These are phyloP conservation scores for Phorcus lineatus DNA, from an alignment of 2,888 invertebrate species.

Conservation along the genomic window DNA sequence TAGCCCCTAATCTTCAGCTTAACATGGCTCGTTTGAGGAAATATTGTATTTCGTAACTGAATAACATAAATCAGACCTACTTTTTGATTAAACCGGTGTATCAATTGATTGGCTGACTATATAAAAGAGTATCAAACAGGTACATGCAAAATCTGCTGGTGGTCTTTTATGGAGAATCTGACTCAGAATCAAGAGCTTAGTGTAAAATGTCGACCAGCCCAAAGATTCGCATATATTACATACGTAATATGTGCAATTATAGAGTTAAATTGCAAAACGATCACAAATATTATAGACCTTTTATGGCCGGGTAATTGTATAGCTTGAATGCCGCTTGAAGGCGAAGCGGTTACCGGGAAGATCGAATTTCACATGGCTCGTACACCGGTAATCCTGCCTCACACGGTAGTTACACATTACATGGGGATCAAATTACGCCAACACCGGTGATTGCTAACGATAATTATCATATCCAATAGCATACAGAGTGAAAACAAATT, in stretches of 20 bases:
- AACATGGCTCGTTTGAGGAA: no score
- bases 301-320: not conserved
- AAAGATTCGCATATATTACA: not conserved
- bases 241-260: not conserved
- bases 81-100: constrained; percentile 3
- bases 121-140: not conserved
- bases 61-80: not conserved
- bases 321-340: not conserved
- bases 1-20: no score
- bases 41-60: not conserved
- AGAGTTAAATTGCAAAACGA: not conserved
- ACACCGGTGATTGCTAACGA: not conserved
- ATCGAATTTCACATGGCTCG: not conserved
- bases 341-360: not conserved
- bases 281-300: not conserved
- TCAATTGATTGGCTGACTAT: not conserved
- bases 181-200: no score
- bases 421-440: constrained; percentile 2
- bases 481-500: not conserved
- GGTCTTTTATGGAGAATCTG: not conserved
- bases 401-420: constrained; percentile 5
- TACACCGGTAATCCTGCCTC: not conserved
- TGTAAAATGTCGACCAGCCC: no score
- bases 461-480: not conserved
- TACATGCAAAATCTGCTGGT: not conserved